Conservation (phyloP, 2,797 vertebrate genomes). For the Myripristis jacobus region DNA sequence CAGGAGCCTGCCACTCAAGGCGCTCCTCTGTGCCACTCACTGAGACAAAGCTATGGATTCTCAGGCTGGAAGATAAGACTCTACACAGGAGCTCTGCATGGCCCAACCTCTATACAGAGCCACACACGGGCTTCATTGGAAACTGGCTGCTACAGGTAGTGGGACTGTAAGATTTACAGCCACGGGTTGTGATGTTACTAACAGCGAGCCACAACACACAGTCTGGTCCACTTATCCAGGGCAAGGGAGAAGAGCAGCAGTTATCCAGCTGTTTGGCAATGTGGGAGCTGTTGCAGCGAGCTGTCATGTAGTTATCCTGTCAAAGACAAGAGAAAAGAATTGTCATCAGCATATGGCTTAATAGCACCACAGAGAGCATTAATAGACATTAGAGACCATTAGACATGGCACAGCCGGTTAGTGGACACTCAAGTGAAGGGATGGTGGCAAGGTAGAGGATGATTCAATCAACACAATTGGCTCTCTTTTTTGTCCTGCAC, state of each 20-base stretch:
- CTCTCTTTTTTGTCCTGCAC: slow-evolving; percentile 73
- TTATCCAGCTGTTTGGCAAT: slow-evolving; percentile 63
- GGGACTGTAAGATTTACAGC: slow-evolving; percentile 31
- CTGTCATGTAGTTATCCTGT: slow-evolving; percentile 50
- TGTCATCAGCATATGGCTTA: slow-evolving; percentile 65
- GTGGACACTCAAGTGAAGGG: slow-evolving; percentile 57
- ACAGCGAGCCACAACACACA: slow-evolving; percentile 34
- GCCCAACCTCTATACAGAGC: slow-evolving; percentile 7
- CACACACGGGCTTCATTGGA: neutral
- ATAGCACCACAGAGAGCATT: slow-evolving; percentile 47
- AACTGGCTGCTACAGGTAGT: slow-evolving; percentile 37
- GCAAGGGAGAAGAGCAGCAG: slow-evolving; percentile 34
- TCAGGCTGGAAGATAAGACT: slow-evolving; percentile 68
- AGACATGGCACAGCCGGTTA: slow-evolving; percentile 56
- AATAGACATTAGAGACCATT: slow-evolving; percentile 57
- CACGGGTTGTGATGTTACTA: slow-evolving; percentile 39
- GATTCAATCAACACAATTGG: slow-evolving; percentile 74
- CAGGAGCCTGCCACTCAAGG: slow-evolving; percentile 78
- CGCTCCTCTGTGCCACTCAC: slow-evolving; percentile 59
- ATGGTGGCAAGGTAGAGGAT: slow-evolving; percentile 45
- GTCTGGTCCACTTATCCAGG: slow-evolving; percentile 33
- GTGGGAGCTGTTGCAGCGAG: slow-evolving; percentile 47
- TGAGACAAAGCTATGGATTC: slow-evolving; percentile 54
- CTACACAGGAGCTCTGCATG: slow-evolving; percentile 28
- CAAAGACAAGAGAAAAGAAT: slow-evolving; percentile 46